Conservation (phyloP, 1,140 invertebrate genomes). For the Oreohelix idahoensis region DNA sequence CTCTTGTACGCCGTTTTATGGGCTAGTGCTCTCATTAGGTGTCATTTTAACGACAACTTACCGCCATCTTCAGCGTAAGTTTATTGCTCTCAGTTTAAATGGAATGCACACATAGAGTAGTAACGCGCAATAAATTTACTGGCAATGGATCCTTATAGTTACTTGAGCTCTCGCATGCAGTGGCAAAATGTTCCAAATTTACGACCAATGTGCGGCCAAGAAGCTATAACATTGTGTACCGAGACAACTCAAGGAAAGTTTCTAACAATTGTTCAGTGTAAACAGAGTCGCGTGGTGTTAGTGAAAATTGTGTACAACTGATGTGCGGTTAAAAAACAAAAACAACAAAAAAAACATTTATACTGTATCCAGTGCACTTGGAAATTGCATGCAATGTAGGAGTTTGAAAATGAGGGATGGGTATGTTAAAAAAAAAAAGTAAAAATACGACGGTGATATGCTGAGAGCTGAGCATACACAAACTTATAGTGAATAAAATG, state of each 20-base stretch:
- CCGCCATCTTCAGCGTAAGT: neutral
- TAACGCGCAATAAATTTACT: neutral
- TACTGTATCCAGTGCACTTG: neutral
- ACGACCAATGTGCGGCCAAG: neutral
- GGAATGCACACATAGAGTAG: neutral
- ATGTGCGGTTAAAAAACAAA: too few species aligned
- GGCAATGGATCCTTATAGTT: neutral
- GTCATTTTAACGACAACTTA: constrained; percentile 10
- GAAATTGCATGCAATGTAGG: neutral
- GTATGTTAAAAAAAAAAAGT: too few species aligned
- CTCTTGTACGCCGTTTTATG: constrained; percentile 1
- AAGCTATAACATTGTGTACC: neutral
- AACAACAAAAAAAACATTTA: too few species aligned
- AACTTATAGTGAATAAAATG: neutral
- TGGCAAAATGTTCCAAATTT: neutral
- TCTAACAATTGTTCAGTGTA: neutral
- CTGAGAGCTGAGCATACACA: too few species aligned
- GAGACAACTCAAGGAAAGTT: neutral
- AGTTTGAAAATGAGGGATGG: neutral
- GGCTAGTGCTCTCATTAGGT: neutral
- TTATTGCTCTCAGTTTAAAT: neutral
- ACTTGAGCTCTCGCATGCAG: neutral
- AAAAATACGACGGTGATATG: too few species aligned
- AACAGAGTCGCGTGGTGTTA: neutral
- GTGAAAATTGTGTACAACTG: neutral